Evolutionary conservation across 2,797 vertebrate species (phyloP), one percentile per base, ranked within the genome.

Genomic region (Gobionotothen gibberifrons): DNA sequence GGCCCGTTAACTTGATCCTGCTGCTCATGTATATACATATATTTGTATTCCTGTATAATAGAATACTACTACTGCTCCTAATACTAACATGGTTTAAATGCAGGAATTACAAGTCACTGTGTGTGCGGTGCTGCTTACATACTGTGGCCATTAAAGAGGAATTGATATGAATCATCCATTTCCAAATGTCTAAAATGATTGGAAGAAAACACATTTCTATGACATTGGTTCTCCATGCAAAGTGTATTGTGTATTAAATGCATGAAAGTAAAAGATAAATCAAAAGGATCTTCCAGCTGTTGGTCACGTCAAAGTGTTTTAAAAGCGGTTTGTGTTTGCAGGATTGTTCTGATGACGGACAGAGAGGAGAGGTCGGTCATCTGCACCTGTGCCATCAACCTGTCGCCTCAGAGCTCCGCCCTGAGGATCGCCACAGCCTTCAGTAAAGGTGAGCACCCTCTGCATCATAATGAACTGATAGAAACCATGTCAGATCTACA

Each of bases 371-470:
- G 93, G 48, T 92, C 93, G 21, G 96, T 92, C 13, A 78, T 96
- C 83, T 88, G 96, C 85, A 84, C 89, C 77, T 80, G 79, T 67
- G 82, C 92, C 47, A 82, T 91, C 80, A 97, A 92, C 85, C 88
- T 94, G 40, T 91, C 94, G 22, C 91, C 92, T 81, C 94, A 93
- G 26, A 93, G 85, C 83, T 96, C 93, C 68, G 94, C 95, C 59
- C 93, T 99, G 83, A 96, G 95, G 85, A 91, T 97, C 76, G 96
- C 98, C 77, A 91, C 96, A 22, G 97, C 97, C 68, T 98, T 98
- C 88, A 96, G 87, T 72, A 98, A 97, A 96, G 97, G 98, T 98
- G 86, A 26, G 44, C 3, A 47, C 61, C 39, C 26, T 16, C 2
- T 15, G 17, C 14, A 1, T 9, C 8, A 5, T 26, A 11, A 4